Conservation (phyloP, 2,113 vertebrate species). For the Brevimyrus niger region DNA sequence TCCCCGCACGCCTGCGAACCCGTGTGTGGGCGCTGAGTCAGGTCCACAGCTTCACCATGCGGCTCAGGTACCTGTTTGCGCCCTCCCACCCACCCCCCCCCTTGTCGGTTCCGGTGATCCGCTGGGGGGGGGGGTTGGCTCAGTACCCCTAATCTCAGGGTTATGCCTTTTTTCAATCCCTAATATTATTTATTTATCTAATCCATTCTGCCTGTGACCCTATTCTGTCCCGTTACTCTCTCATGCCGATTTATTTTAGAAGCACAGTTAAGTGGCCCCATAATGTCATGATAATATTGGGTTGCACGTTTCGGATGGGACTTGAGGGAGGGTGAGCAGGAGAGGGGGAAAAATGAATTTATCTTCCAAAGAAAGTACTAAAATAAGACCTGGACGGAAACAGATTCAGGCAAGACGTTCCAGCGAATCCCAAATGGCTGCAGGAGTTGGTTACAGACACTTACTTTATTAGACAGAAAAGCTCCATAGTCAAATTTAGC, state of each 20-base stretch:
- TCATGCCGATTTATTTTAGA: constrained; percentile 59
- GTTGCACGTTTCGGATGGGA: constrained; percentile 51
- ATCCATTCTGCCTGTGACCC: constrained; percentile 55
- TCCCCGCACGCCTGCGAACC: not conserved
- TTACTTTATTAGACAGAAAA: not conserved
- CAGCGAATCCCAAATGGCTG: not conserved
- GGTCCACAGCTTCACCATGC: not conserved
- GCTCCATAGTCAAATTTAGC: not conserved
- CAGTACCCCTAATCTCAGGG: not conserved
- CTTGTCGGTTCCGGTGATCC: not conserved
- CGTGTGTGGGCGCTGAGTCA: not conserved
- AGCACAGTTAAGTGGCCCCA: constrained; percentile 54
- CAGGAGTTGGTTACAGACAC: not conserved
- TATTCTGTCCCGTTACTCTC: constrained; percentile 56
- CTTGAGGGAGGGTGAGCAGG: constrained; percentile 39
- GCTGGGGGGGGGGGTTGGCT: not conserved
- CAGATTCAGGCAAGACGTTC: constrained; percentile 30
- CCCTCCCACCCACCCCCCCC: too few species aligned
- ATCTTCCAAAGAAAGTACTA: constrained; percentile 53
- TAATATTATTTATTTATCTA: constrained; percentile 52
- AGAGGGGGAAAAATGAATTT: constrained; percentile 43
- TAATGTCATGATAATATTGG: constrained; percentile 63
- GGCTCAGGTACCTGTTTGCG: not conserved
- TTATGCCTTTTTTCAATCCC: not conserved
- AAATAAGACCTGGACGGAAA: constrained; percentile 55